Evolutionary conservation across 2,888 invertebrate species (phyloP), one percentile per base, ranked within the genome.

Genomic region (Augiades crinisus): DNA sequence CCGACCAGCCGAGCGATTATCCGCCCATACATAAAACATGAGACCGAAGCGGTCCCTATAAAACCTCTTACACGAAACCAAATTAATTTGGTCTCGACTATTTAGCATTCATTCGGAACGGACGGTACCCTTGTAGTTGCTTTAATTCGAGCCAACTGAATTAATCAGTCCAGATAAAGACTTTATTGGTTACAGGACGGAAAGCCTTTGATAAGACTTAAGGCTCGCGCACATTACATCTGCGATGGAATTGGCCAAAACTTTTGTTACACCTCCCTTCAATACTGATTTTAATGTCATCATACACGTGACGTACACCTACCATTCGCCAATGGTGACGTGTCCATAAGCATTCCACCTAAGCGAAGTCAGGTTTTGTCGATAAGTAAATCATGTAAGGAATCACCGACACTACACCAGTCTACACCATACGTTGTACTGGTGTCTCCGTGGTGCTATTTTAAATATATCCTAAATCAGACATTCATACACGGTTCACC

Each of bases 71-170:
- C 73, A 66, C 67, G 68, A 65, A 62, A 64, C 66, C 70, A 74
- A 78, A 81, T 82, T 81, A 81, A 82, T 81, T 78, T 75, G 69
- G 68, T 57, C 63, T 66, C 60, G 58, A 58, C 75, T 77, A 70
- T 72, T 81, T 78, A 75, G 68, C 72, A 81, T 81, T 78, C 78
- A 81, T 76, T 75, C 66, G 65, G 63, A 61, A 62, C 64, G 60
- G 60, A 61, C 63, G 66, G 60, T 60, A 65, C 64, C 67, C 63
- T 62, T 66, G 71, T 68, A 59, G 56, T 58, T 61, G 65, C 65
- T 65, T 69, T 71, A 67, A 71, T 70, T 67, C 63, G 57, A 56
- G 50, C 56, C 54, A 56, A 58, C 63, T 68, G 71, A 75, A 71
- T 74, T 72, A 70, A 75, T 74, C 54, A 60, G 55, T 36, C 46